Conservation (phyloP, 1,140 invertebrate genomes). For the Conus betulinus region DNA sequence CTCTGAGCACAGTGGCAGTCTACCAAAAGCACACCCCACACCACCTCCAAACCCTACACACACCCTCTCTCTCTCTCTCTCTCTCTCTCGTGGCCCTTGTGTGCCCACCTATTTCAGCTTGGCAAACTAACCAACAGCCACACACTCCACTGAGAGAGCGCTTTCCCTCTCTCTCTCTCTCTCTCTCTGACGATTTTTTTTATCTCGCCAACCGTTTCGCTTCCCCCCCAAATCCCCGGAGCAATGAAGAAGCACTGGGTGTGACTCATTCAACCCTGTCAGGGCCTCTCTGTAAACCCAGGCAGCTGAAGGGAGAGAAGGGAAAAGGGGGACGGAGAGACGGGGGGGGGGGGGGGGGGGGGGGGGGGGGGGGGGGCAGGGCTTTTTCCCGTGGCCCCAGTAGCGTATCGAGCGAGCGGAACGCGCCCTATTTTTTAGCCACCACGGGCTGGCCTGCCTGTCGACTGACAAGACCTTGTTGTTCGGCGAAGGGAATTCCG, state of each 20-base stretch:
- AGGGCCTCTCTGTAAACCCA: conserved; percentile 25
- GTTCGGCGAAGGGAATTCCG: conserved; percentile 31
- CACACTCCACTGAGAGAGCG: too few relatives aligned
- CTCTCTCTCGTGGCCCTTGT: conserved; percentile 3
- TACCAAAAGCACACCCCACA: too few relatives aligned
- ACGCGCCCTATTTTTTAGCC: conserved; percentile 31
- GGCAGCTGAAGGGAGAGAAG: conserved; percentile 12
- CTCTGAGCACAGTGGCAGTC: too few relatives aligned
- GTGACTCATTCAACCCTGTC: conserved; percentile 31
- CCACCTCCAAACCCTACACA: not conserved
- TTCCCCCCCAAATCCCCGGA: not conserved
- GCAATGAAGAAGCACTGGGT: conserved; percentile 25
- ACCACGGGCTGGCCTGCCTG: not conserved
- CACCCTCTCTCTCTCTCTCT: not conserved
- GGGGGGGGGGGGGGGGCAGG: not conserved
- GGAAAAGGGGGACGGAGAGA: too few relatives aligned
- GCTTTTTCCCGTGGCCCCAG: conserved; percentile 14
- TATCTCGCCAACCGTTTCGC: conserved; percentile 11
- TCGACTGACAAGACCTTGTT: conserved; percentile 17
- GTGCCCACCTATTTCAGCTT: conserved; percentile 22
- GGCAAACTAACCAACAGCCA: not conserved
- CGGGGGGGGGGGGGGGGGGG: too few relatives aligned
- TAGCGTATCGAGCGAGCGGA: not conserved
- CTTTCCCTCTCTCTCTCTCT: too few relatives aligned
- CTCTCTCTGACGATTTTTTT: not conserved